Percentiles rank a stretch among this genome's conserved stretches.
Evolutionary conservation across 2,888 invertebrate species (phyloP).

Genomic region (Cabera pusaria): DNA sequence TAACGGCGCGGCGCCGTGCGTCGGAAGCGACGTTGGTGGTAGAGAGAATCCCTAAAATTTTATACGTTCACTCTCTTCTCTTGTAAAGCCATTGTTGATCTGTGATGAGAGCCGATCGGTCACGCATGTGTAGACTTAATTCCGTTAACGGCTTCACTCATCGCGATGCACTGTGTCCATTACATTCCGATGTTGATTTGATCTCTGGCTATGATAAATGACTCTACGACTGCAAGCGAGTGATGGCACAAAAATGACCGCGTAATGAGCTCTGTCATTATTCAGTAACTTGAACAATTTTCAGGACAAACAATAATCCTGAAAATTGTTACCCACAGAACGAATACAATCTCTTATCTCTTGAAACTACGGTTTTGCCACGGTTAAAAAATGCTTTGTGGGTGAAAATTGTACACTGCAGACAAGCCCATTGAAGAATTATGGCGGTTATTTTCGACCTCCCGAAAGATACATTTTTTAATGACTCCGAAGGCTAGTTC

Average conservation of each 20-base stretch:
- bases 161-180: slow-evolving; percentile 34
- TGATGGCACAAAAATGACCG: slow-evolving; percentile 13
- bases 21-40: slow-evolving; percentile 19
- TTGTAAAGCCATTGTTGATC: slow-evolving; percentile 11
- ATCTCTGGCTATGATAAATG: slow-evolving; percentile 49
- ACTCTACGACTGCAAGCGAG: slow-evolving; percentile 22
- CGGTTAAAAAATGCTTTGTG: too few species aligned
- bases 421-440: too few species aligned
- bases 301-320: too few species aligned
- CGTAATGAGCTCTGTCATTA: too few species aligned
- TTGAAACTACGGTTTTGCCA: too few species aligned
- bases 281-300: too few species aligned
- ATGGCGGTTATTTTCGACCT: too few species aligned
- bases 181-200: slow-evolving; percentile 50
- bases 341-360: too few species aligned
- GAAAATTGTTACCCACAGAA: too few species aligned
- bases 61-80: slow-evolving; percentile 14
- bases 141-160: slow-evolving; percentile 29
- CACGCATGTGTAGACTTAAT: slow-evolving; percentile 28
- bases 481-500: too few species aligned
- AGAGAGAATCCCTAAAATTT: slow-evolving; percentile 6
- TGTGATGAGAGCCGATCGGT: slow-evolving; percentile 19
- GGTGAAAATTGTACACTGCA: too few species aligned
- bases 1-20: slow-evolving; percentile 6
- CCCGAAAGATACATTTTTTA: too few species aligned